phyloP scores from a whole-genome alignment of 2,797 vertebrate genomes.

The Leontopithecus rosalia region DNA sequence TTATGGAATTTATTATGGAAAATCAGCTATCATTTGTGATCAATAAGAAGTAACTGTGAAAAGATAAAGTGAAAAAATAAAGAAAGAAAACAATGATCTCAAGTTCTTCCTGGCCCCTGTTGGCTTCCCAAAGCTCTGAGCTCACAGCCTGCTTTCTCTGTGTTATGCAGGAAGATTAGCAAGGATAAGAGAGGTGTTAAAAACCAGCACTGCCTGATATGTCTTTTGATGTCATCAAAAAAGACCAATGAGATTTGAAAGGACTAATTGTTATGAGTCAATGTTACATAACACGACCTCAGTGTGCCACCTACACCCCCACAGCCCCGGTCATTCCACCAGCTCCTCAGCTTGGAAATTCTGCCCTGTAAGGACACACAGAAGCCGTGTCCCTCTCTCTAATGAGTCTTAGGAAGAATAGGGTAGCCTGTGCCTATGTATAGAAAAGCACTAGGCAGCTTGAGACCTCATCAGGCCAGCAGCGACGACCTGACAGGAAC shows the following conservation, averaged over 20 bases:
- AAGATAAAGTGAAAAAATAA: neutral
- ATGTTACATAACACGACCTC: neutral
- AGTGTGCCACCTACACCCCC: neutral
- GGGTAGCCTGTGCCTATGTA: neutral
- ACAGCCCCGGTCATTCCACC: neutral
- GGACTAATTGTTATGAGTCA: constrained; percentile 13
- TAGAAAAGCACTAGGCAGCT: neutral
- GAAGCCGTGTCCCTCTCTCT: neutral
- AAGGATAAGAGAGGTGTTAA: neutral
- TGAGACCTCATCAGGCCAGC: neutral
- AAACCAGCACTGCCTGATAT: neutral
- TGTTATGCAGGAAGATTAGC: neutral
- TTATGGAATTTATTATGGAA: neutral
- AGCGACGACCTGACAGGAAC: neutral
- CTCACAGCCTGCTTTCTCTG: neutral
- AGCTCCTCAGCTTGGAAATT: neutral
- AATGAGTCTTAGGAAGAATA: neutral
- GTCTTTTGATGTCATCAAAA: neutral
- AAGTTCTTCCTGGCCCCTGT: neutral
- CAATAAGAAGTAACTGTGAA: neutral
- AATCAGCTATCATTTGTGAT: neutral
- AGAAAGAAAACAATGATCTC: neutral
- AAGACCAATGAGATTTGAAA: neutral
- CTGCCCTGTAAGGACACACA: neutral
- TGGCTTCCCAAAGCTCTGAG: neutral